Evolutionary conservation across 2,888 invertebrate genomes (phyloP), one percentile per base, ranked within the genome.

Genomic region (Spisula subtruncata): DNA sequence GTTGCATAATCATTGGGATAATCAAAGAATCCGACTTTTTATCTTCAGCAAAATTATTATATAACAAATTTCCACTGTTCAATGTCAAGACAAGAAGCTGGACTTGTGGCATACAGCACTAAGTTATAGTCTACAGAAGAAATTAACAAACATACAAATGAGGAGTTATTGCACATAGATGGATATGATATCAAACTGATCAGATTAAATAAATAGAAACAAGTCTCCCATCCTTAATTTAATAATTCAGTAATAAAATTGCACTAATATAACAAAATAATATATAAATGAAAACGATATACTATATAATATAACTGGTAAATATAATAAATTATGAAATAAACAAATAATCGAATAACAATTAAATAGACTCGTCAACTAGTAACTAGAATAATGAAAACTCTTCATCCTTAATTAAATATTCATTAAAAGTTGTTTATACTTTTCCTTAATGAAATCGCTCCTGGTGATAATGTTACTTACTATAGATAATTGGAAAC

Each of bases 251-350:
- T 66, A 4, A 66, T 25, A 25, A 66, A 66, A 66, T 66, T 66
- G 60, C 60, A 66, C 75, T 75, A 35, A 35, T 8, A 6, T 75
- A 75, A 75, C 75, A 75, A 75, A 75, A 75, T 75, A 75, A 75
- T 75, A 75, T 32, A 75, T 75, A 75, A 75, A 75, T 75, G 29
- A 75, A 35, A 35, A 35, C 14, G 8, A 32, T 75, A 75, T 35
- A 75, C 32, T 75, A 75, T 75, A 75, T 75, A 75, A 75, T 75
- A 75, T 75, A 75, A 75, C 75, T 75, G 75, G 32, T 75, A 32
- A 75, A 32, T 75, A 35, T 32, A 75, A 75, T 14, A 75, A 75
- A 75, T 75, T 35, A 75, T 75, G 75, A 75, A 8, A 75, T 12
- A 75, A 32, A 75, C 18, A 32, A 60, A 16, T 51, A 51, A 16